Evolutionary conservation across 2,797 vertebrate genomes (phyloP).

Genomic region (Prionace glauca): DNA sequence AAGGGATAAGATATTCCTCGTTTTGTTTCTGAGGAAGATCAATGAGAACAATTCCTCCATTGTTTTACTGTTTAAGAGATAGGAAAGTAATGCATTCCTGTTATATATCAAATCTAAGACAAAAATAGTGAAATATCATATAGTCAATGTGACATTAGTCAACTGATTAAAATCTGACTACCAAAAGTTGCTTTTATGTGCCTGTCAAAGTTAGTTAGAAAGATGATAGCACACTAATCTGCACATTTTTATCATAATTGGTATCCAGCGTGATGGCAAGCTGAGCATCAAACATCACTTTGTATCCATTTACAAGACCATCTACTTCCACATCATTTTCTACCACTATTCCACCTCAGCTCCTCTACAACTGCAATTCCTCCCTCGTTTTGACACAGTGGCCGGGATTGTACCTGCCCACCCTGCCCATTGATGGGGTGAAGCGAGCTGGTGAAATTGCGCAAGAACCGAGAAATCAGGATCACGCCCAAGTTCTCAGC

Average conservation of each 20-base stretch:
- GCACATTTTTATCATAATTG: neutral
- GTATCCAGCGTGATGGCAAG: neutral
- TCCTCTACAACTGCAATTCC: neutral
- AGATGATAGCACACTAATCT: neutral
- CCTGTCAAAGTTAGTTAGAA: neutral
- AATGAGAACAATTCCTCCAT: neutral
- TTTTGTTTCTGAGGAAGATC: neutral
- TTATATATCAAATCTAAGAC: neutral
- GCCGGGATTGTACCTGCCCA: too few relatives aligned
- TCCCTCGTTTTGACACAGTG: neutral
- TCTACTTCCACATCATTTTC: neutral
- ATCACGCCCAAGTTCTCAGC: too few relatives aligned
- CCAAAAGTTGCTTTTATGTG: neutral
- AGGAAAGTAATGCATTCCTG: neutral
- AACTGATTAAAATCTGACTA: neutral
- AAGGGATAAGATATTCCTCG: neutral
- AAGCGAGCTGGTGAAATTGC: too few relatives aligned
- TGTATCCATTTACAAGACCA: neutral
- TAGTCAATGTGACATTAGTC: neutral
- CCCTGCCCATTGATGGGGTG: too few relatives aligned
- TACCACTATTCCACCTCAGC: neutral
- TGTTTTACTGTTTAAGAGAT: neutral
- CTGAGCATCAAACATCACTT: neutral
- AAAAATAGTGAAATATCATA: neutral
- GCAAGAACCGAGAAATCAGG: too few relatives aligned